Evolutionary conservation across 2,113 vertebrate genomes (phyloP).

Genomic region (Elephantulus edwardii): DNA sequence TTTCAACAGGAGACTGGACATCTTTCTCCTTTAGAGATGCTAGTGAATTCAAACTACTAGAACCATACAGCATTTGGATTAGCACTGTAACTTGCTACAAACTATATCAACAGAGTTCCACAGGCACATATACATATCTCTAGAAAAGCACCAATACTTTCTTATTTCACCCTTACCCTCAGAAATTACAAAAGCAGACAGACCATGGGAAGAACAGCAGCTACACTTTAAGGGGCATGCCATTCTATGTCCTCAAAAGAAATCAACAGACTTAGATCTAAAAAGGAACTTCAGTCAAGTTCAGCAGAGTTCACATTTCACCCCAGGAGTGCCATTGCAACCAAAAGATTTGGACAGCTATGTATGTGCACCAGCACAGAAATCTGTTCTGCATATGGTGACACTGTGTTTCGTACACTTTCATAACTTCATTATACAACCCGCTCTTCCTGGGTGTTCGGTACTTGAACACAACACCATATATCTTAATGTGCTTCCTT

Average conservation of each 20-base stretch:
- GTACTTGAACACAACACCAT: not conserved
- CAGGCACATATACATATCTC: not conserved
- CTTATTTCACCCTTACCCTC: not conserved
- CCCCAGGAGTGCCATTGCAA: not conserved
- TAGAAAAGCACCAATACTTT: not conserved
- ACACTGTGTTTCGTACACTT: not conserved
- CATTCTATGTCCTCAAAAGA: not conserved
- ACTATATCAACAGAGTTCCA: too few species aligned
- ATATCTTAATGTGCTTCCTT: slow-evolving; percentile 6
- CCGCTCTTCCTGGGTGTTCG: not conserved
- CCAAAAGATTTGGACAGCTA: not conserved
- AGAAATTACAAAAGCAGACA: not conserved
- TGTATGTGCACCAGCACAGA: accelerated
- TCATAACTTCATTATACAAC: not conserved
- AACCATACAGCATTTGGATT: too few species aligned
- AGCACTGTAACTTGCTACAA: too few species aligned
- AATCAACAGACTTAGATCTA: not conserved
- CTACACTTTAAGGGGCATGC: not conserved
- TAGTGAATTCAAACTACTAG: too few species aligned
- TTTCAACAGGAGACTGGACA: too few species aligned
- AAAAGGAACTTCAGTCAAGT: not conserved
- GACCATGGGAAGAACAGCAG: not conserved
- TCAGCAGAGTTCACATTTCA: not conserved
- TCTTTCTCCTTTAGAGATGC: too few species aligned
- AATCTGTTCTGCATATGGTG: too few species aligned